Percentiles rank a stretch among this genome's conserved stretches.
These are phyloP conservation scores for Macrosteles quadrilineatus DNA, from an alignment of 1,140 invertebrate genomes.

Conservation along the genomic window DNA sequence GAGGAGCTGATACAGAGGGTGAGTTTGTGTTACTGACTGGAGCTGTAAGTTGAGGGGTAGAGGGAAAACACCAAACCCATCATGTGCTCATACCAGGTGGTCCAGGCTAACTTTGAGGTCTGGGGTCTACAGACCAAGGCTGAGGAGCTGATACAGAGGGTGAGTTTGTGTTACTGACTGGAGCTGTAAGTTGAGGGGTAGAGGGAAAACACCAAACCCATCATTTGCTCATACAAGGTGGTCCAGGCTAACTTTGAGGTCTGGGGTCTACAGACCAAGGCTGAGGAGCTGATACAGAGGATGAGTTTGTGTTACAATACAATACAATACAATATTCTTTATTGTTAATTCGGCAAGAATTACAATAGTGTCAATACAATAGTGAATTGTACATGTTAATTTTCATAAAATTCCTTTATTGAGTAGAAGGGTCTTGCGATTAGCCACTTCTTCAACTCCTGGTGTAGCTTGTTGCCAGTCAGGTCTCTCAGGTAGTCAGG, in stretches of 20 bases:
- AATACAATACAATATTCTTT: no score
- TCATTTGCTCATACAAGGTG: conserved; percentile 94
- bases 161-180: no score
- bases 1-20: conserved; percentile 88
- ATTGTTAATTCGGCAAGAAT: no score
- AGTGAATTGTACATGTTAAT: no score
- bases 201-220: conserved; percentile 70
- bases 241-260: conserved; percentile 88
- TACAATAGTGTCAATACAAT: no score
- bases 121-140: conserved; percentile 90
- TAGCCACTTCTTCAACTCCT: no score
- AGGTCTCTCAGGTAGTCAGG: no score
- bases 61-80: conserved; percentile 71
- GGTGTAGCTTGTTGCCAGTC: no score
- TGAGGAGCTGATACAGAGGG: conserved; percentile 85
- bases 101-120: conserved; percentile 86
- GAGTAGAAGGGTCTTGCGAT: no score
- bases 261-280: conserved; percentile 87
- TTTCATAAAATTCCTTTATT: no score
- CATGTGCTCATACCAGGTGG: conserved; percentile 94
- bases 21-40: no score
- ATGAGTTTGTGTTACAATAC: no score
- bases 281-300: conserved; percentile 86
- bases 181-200: conserved; percentile 81
- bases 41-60: conserved; percentile 85